Base-by-base conservation (phyloP, 1,140 invertebrate genomes). In the Orussus abietinus region DNA sequence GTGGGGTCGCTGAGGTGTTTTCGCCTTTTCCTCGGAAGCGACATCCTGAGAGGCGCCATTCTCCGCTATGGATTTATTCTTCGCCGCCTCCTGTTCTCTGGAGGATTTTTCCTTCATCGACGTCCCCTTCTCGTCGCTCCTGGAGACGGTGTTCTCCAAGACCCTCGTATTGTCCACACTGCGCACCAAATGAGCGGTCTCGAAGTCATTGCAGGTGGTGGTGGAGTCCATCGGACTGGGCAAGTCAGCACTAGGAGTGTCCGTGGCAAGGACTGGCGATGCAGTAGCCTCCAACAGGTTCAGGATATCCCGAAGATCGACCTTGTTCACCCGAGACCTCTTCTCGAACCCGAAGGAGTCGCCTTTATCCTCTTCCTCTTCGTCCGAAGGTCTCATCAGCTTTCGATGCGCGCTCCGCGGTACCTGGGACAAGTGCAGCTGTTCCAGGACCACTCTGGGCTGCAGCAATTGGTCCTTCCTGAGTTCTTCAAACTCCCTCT, bases 391-490 rank as follows among this genome's bases (percentile, higher is more conserved):
- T 12, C 17, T 42, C 40, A 5, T 14, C 31, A 3, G 11, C 6
- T 15, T 42, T 35, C 49, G 47, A 48, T 53, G 54, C 21, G 39
- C 40, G 38, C 38, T 44, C 45, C 47, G 32, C 11, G 41, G 43
- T 21, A 58, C 31, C 20, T 43, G 55, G 21, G 51, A 49, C 11
- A 67, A 48, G 17, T 62, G 68, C 14, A 72, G 38, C 42, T 66
- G 64, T 35, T 72, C 68, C 14, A 70, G 43, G n/a, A 70, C 55
- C 0, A 72, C 69, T 46, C 66, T 56, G 2, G 66, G 73, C 20
- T 65, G 72, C 14, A 64, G 60, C 36, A 57, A 43, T 36, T 56
- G 60, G 58, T 64, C 52, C 13, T 59, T 68, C 10, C 59, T 53
- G 32, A 63, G 40, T 32, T 46, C 60, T 32, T 72, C 58, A 22